Evolutionary conservation across 1,140 invertebrate genomes (phyloP).

Genomic region (Adoxophyes honmai): DNA sequence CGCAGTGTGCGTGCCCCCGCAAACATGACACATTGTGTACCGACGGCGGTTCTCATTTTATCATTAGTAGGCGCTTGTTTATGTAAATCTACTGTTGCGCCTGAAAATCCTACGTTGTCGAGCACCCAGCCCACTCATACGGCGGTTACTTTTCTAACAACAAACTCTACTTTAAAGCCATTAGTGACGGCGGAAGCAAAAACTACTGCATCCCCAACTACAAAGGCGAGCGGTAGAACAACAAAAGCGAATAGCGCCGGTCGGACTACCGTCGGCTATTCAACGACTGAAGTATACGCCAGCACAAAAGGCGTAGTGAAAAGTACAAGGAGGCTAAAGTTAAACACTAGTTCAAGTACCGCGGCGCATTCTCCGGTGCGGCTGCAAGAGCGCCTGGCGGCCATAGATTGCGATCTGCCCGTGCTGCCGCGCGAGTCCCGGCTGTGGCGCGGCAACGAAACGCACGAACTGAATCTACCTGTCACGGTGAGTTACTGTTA

Average conservation of each 20-base stretch:
- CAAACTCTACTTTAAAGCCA: conserved; percentile 37
- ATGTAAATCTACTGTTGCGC: conserved; percentile 29
- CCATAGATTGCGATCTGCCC: conserved; percentile 80
- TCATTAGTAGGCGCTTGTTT: conserved; percentile 33
- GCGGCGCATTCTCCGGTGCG: conserved; percentile 47
- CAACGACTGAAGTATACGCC: conserved; percentile 44
- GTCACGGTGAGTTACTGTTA: conserved; percentile 77
- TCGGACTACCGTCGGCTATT: conserved; percentile 40
- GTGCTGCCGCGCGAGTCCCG: conserved; percentile 79
- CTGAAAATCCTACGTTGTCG: conserved; percentile 33
- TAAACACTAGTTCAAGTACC: conserved; percentile 58
- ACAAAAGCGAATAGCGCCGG: conserved; percentile 51
- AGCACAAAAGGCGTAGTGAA: conserved; percentile 55
- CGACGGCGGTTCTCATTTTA: conserved; percentile 33
- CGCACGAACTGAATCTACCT: conserved; percentile 80
- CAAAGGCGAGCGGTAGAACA: conserved; percentile 53
- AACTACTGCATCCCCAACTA: conserved; percentile 41
- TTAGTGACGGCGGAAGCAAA: conserved; percentile 40
- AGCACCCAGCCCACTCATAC: conserved; percentile 27
- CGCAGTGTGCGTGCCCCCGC: conserved; percentile 15
- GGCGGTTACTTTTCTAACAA: conserved; percentile 32
- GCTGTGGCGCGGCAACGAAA: conserved; percentile 82
- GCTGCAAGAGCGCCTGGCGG: conserved; percentile 78
- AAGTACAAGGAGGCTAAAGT: conserved; percentile 64
- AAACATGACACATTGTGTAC: conserved; percentile 24